A percentile compares a stretch with the other conserved stretches of the same genome.
Evolutionary conservation across 2,888 invertebrate genomes (phyloP).

Genomic region (Sarcophaga subvicina): DNA sequence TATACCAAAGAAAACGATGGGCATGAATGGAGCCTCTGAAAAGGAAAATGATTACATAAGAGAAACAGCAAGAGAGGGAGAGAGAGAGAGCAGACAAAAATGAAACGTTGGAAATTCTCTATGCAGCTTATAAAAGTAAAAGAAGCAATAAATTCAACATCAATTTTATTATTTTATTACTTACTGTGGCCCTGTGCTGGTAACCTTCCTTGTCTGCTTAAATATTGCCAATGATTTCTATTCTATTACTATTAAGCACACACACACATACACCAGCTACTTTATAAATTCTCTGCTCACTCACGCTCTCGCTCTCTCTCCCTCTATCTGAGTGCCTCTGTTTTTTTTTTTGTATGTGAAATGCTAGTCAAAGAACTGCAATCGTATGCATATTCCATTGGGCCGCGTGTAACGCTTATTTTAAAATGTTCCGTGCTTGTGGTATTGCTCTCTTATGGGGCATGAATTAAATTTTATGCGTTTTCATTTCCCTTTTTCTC

Average conservation of each 20-base stretch:
- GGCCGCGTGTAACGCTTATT: background rate
- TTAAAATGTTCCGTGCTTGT: background rate
- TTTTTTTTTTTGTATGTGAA: background rate
- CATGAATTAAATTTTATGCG: background rate
- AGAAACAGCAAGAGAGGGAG: background rate
- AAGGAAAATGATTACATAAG: background rate
- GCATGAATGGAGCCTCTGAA: background rate
- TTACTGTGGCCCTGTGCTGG: background rate
- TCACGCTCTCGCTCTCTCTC: background rate
- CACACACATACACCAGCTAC: constrained; percentile 12
- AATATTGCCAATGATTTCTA: constrained; percentile 63
- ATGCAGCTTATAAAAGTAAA: constrained; percentile 44
- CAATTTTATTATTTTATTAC: constrained; percentile 67
- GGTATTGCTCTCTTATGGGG: background rate
- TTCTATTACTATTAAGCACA: background rate
- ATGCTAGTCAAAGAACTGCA: background rate
- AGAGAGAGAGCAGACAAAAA: background rate
- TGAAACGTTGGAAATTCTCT: constrained; percentile 30
- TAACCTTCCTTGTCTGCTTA: background rate
- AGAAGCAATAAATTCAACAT: constrained; percentile 66
- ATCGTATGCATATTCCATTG: background rate
- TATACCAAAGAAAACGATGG: constrained; percentile 5
- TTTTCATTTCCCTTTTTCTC: background rate
- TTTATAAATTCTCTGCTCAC: constrained; percentile 4
- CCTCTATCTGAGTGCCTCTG: background rate